Percentiles rank a stretch among this genome's conserved stretches.
These are phyloP conservation scores for Nibea albiflora DNA, from an alignment of 2,113 vertebrate species.

Conservation along the genomic window DNA sequence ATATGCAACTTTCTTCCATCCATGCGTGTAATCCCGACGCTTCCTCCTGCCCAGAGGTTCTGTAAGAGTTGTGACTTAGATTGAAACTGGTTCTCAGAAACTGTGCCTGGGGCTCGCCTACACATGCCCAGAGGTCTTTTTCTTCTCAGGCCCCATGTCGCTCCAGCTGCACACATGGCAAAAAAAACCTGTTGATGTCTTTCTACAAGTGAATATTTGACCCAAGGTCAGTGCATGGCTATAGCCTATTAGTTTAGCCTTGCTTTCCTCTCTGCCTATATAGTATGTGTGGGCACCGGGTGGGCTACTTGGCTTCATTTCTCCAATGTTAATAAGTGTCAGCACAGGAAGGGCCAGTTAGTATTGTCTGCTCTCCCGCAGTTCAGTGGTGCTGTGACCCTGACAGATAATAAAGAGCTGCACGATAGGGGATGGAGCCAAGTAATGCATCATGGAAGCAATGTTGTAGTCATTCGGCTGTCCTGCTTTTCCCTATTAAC, in stretches of 20 bases:
- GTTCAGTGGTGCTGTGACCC: constrained; percentile 46
- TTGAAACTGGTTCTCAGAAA: constrained; percentile 63
- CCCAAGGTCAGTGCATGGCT: background rate
- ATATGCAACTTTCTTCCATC: constrained; percentile 45
- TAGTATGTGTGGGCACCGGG: background rate
- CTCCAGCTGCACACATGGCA: constrained; percentile 21
- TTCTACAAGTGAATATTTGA: constrained; percentile 16
- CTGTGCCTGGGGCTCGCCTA: constrained; percentile 53
- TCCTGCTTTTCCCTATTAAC: constrained; percentile 13
- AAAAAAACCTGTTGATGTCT: constrained; percentile 13
- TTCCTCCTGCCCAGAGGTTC: constrained; percentile 42
- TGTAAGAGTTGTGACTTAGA: constrained; percentile 52
- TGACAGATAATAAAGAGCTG: constrained; percentile 72
- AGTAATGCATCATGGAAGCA: constrained; percentile 65
- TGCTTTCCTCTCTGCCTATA: background rate
- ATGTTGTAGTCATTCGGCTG: constrained; percentile 49
- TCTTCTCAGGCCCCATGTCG: constrained; percentile 15
- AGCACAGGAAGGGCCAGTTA: constrained; percentile 43
- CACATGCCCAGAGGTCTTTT: constrained; percentile 45
- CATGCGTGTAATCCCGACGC: constrained; percentile 47
- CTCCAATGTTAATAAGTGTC: constrained; percentile 49
- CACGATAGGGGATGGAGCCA: constrained; percentile 44
- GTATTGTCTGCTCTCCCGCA: constrained; percentile 37
- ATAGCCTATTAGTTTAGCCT: background rate
- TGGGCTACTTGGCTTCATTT: constrained; percentile 28